Base-by-base conservation (phyloP, 2,113 vertebrate species). In the Kobus ellipsiprymnus region DNA sequence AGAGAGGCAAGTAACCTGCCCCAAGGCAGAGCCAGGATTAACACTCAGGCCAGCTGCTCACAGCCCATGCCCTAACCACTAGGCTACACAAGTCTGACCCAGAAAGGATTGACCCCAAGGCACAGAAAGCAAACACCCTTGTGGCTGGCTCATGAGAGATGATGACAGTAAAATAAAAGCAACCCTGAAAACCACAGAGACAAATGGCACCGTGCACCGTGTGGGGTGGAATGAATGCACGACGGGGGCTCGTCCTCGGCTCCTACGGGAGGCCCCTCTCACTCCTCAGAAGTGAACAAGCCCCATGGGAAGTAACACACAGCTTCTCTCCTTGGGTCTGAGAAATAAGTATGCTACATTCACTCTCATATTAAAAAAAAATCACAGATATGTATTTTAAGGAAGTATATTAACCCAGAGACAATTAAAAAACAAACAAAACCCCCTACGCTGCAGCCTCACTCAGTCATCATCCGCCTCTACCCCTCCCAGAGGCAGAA, bases 121-220 rank as follows among this genome's bases (percentile, higher is more conserved):
- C 84, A 95, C 81, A 94, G 90, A 96, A 78, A 94, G 74, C n/a
- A 82, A 90, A 94, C 36, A 85, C n/a, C n/a, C 29, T 50, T 50
- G 83, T 90, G 94, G 90, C 10, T 96, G 88, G 95, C 36, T 91
- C 74, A 87, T 97, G 96, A 95, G 84, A 87, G 62, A 87, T 71
- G 90, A 90, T 82, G 87, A 88, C 81, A 60, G 95, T 78, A 82
- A 90, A 78, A 96, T 78, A 85, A 54, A 90, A 89, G 62, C 57
- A 67, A 92, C 50, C 46, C 19, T 10, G 8, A 87, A 84, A 80
- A 95, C 78, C 17, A 44, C 57, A 71, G 62, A 91, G 83, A 92
- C 94, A 92, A 87, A 98, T 50, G 91, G 94, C 9, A 21, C 82
- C 44, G 62, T 17, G 40, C 30, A 80, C 14, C 91, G 62, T 74